phyloP scores from a whole-genome alignment of 2,888 invertebrate species.

The Catocala fraxini region DNA sequence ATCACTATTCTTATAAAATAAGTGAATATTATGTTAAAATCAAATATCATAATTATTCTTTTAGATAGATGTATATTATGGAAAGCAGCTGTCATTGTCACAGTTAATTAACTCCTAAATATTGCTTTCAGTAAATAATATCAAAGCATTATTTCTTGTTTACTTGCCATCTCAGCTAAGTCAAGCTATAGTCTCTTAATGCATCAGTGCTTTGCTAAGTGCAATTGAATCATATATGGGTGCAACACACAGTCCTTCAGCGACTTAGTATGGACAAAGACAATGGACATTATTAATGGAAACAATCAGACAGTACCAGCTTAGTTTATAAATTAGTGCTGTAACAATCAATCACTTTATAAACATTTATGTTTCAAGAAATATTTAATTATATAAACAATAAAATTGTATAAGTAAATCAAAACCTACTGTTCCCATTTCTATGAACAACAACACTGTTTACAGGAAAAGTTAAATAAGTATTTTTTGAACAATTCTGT shows the following conservation, averaged over 20 bases:
- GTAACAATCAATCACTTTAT: conserved; percentile 32
- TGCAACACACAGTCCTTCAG: conserved; percentile 16
- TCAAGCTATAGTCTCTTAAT: no score
- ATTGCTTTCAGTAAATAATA: no score
- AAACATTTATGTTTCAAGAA: conserved; percentile 28
- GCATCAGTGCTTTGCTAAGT: neutral
- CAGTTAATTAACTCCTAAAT: no score
- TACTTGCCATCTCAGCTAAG: no score
- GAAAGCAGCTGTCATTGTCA: no score
- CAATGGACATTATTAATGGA: conserved; percentile 52
- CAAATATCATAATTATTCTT: no score
- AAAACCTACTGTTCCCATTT: no score
- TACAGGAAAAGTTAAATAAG: neutral
- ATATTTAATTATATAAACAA: conserved; percentile 14
- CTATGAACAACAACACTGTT: no score
- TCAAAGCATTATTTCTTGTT: no score
- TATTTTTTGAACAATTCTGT: conserved; percentile 10
- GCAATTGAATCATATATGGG: conserved; percentile 26
- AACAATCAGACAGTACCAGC: conserved; percentile 48
- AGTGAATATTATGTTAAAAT: no score
- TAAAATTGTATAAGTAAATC: neutral
- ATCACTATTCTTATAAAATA: no score
- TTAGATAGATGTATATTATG: no score
- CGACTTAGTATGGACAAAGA: conserved; percentile 34
- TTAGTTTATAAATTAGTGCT: conserved; percentile 51